Base-by-base conservation (phyloP, 2,888 invertebrate genomes). In the Cheilosia soror region DNA sequence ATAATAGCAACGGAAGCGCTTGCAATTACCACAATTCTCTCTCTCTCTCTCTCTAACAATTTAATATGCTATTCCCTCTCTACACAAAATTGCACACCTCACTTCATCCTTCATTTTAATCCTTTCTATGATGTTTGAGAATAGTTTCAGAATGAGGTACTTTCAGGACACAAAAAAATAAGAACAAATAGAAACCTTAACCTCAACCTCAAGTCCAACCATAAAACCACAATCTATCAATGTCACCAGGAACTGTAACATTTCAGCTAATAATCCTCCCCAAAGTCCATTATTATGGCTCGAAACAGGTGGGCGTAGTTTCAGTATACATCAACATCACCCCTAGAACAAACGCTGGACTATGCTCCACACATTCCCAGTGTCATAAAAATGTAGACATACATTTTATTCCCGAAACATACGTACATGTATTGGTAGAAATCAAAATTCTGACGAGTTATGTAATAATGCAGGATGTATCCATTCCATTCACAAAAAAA, bases 261-360 rank as follows among this genome's bases (percentile, higher is more conserved):
- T 13, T 27, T 75, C 47, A 75, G 80, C 80, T 66, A 75, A 75
- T 57, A 68, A 53, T 33, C 37, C 33, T 42, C 60, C 37, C 11
- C 37, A 37, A 37, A 37, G 37, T 37, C 37, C 37, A 20, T 49
- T 65, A 51, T 40, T 60, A 20, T 31, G 47, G 27, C 66, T 40
- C 31, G 57, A 79, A 84, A 80, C 84, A 84, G 84, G 84, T 80
- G 84, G 84, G 84, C 75, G 80, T 73, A 31, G 49, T 40, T 73
- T 33, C 15, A n/a, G 9, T 25, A 37, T 29, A 44, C 37, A 44
- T n/a, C 44, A 44, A 57, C 58, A 47, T 42, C 37, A 58, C 3
- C 31, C 15, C 4, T 20, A 31, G 60, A 55, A 40, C 55, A 58
- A 68, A n/a, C 13, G 3, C 29, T 58, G 60, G 37, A 53, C 58